Conservation (phyloP, 1,140 invertebrate genomes). For the Coptotermes formosanus region DNA sequence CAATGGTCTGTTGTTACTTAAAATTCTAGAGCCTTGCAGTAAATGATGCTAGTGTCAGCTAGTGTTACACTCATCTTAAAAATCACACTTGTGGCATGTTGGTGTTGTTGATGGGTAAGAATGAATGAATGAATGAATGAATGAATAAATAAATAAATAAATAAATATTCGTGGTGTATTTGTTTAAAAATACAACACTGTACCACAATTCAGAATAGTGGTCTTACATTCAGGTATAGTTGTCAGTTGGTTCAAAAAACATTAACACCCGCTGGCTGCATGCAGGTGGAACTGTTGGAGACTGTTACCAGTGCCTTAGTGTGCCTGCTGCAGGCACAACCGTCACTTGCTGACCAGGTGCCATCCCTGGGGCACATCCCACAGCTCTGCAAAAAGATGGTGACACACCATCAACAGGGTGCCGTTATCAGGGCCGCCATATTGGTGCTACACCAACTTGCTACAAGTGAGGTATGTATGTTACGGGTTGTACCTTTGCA, state of each 20-base stretch:
- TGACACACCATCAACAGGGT: slow-evolving; percentile 56
- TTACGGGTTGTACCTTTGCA: not conserved
- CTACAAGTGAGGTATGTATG: slow-evolving; percentile 71
- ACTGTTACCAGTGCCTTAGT: slow-evolving; percentile 81
- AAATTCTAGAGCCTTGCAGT: too few species aligned
- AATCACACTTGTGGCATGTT: too few species aligned
- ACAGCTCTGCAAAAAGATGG: slow-evolving; percentile 78
- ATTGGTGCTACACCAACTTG: slow-evolving; percentile 81
- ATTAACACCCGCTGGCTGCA: not conserved
- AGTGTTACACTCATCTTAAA: too few species aligned
- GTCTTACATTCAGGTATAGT: slow-evolving; percentile 36
- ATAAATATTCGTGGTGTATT: not conserved
- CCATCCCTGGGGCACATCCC: slow-evolving; percentile 94
- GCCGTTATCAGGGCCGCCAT: slow-evolving; percentile 74
- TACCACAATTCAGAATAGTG: not conserved
- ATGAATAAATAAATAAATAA: too few species aligned
- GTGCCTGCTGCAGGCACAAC: slow-evolving; percentile 79
- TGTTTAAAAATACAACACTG: too few species aligned
- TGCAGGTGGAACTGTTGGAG: slow-evolving; percentile 77
- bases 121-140: too few species aligned
- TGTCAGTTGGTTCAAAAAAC: slow-evolving; percentile 31
- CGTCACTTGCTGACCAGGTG: slow-evolving; percentile 83
- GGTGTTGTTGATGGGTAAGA: too few species aligned
- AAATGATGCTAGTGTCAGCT: too few species aligned
- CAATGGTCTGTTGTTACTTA: too few species aligned